These are phyloP conservation scores for Nebria salina DNA, from an alignment of 2,888 invertebrate genomes.

Conservation along the genomic window DNA sequence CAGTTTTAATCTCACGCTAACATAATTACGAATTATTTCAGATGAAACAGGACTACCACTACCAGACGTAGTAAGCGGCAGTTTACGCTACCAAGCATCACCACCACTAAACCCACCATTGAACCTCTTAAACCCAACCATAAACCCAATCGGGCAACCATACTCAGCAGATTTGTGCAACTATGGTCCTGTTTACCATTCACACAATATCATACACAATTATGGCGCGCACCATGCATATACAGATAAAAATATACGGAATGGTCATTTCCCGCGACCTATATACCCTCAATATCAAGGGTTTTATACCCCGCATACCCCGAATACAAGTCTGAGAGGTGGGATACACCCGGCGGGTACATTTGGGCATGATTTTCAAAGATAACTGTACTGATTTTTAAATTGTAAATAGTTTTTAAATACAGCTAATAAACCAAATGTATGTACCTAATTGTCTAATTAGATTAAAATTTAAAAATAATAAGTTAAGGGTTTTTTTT, in stretches of 20 bases:
- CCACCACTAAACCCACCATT: conserved; percentile 48
- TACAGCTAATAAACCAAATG: not conserved
- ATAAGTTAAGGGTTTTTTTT: too few species aligned
- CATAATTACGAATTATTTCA: not conserved
- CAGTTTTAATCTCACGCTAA: too few species aligned
- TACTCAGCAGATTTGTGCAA: conserved; percentile 73
- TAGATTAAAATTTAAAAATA: too few species aligned
- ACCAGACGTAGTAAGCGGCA: conserved; percentile 51
- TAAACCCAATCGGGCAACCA: conserved; percentile 67
- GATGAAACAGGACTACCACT: conserved; percentile 16
- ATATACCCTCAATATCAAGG: conserved; percentile 59
- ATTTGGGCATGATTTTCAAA: conserved; percentile 34
- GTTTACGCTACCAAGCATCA: conserved; percentile 45
- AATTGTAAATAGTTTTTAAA: not conserved
- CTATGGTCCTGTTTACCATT: conserved; percentile 74
- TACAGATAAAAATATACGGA: conserved; percentile 57
- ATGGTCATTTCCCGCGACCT: conserved; percentile 56
- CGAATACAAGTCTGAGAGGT: not conserved
- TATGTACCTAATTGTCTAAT: too few species aligned
- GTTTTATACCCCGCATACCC: conserved; percentile 53
- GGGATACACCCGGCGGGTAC: conserved; percentile 9
- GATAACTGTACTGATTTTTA: conserved; percentile 5
- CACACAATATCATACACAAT: conserved; percentile 62
- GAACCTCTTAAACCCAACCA: conserved; percentile 49
- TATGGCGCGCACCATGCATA: conserved; percentile 56